Evolutionary conservation across 2,113 vertebrate genomes (phyloP).

Genomic region (Lota lota): DNA sequence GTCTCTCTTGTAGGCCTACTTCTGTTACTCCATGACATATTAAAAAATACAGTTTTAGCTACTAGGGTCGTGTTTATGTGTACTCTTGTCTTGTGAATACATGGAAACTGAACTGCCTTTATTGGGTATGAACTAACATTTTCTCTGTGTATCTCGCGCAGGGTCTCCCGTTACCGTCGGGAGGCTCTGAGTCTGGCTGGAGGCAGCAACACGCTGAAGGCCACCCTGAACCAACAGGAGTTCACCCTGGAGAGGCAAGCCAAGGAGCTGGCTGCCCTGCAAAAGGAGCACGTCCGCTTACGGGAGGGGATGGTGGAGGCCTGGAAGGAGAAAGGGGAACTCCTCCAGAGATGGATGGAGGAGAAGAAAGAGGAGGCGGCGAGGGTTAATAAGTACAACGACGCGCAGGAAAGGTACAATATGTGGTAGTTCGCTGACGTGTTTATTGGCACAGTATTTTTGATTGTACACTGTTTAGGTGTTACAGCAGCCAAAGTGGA

Average conservation of each 20-base stretch:
- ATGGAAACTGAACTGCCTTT: too few relatives aligned
- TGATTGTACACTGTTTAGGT: too few relatives aligned
- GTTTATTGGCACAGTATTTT: too few relatives aligned
- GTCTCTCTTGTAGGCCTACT: too few relatives aligned
- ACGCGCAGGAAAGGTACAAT: constrained; percentile 62
- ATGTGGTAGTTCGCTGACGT: background rate
- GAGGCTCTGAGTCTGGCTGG: constrained; percentile 67
- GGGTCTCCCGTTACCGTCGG: constrained; percentile 61
- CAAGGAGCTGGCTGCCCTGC: constrained; percentile 58
- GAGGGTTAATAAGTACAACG: constrained; percentile 67
- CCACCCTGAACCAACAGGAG: constrained; percentile 52
- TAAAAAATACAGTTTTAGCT: too few relatives aligned
- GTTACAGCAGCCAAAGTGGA: too few relatives aligned
- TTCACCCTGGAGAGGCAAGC: constrained; percentile 63
- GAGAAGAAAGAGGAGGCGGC: constrained; percentile 68
- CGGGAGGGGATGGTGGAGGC: constrained; percentile 38
- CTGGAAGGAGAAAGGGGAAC: constrained; percentile 55
- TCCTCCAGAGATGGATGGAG: constrained; percentile 70
- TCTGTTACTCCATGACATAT: too few relatives aligned
- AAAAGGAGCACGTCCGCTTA: constrained; percentile 43
- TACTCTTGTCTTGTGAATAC: too few relatives aligned
- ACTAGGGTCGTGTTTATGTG: too few relatives aligned
- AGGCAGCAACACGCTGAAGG: constrained; percentile 46
- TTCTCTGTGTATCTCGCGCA: constrained; percentile 16
- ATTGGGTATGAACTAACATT: background rate